These are phyloP conservation scores for Trematomus loennbergii DNA, from an alignment of 2,113 vertebrate species.

Conservation along the genomic window DNA sequence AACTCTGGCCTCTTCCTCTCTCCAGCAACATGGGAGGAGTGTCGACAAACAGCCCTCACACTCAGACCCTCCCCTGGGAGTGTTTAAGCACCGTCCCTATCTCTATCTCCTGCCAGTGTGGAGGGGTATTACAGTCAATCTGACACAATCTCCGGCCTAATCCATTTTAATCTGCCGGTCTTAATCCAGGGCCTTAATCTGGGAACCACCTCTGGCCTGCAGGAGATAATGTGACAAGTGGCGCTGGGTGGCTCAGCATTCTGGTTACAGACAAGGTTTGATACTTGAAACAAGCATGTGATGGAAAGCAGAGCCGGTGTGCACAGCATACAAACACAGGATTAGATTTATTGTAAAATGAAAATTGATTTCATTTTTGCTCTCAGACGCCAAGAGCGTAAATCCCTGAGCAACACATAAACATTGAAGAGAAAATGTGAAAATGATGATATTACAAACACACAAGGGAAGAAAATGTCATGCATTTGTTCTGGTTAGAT, in stretches of 20 bases:
- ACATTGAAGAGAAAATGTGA: not conserved
- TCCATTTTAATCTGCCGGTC: conserved; percentile 75
- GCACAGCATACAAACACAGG: not conserved
- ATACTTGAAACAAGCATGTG: conserved; percentile 43
- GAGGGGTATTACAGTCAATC: conserved; percentile 76
- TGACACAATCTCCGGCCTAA: conserved; percentile 76
- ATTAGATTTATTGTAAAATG: conserved; percentile 16
- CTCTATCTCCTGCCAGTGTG: conserved; percentile 51
- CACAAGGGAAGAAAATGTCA: conserved; percentile 5
- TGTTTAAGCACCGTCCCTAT: conserved; percentile 51
- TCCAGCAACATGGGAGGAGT: conserved; percentile 35
- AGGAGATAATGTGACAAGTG: conserved; percentile 64
- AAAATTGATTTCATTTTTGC: not conserved
- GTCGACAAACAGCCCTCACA: conserved; percentile 42
- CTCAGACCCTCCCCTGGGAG: conserved; percentile 45
- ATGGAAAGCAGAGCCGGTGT: conserved; percentile 25
- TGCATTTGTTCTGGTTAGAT: conserved; percentile 4
- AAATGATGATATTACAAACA: not conserved
- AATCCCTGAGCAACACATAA: conserved; percentile 16
- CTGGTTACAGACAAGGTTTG: conserved; percentile 46
- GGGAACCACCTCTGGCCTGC: conserved; percentile 69
- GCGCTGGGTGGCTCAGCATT: conserved; percentile 25
- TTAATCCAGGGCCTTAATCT: conserved; percentile 77
- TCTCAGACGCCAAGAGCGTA: not conserved
- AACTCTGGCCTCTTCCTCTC: conserved; percentile 33